A percentile compares a stretch with the other conserved stretches of the same genome.
Evolutionary conservation across 1,140 invertebrate genomes (phyloP).

Genomic region (Drosophila serrata): DNA sequence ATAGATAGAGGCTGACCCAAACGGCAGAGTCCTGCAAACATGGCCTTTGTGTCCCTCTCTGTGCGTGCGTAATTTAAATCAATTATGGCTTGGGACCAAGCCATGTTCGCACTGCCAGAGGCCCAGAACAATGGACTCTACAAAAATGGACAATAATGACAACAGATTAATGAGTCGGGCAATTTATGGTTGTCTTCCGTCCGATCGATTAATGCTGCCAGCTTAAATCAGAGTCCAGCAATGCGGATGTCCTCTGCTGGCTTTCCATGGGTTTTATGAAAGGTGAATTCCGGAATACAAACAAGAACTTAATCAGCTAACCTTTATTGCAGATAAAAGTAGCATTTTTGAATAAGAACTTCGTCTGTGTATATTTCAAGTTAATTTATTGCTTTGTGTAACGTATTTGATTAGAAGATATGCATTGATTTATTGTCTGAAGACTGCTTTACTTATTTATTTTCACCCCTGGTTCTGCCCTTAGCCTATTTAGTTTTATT

Average conservation of each 20-base stretch:
- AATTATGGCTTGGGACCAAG: constrained; percentile 62
- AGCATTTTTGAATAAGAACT: too few species aligned
- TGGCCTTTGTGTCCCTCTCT: constrained; percentile 29
- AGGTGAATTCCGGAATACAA: background rate
- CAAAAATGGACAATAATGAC: constrained; percentile 41
- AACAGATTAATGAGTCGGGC: constrained; percentile 37
- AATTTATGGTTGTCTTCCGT: constrained; percentile 39
- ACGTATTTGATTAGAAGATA: constrained; percentile 15
- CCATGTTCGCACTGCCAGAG: constrained; percentile 27
- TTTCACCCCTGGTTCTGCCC: too few species aligned
- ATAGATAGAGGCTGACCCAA: constrained; percentile 48
- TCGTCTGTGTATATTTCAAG: too few species aligned
- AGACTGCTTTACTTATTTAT: too few species aligned
- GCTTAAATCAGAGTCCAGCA: constrained; percentile 14
- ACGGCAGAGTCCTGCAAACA: constrained; percentile 35
- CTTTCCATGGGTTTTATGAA: too few species aligned
- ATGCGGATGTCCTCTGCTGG: background rate
- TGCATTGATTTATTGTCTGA: constrained; percentile 69
- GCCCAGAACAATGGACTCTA: constrained; percentile 16
- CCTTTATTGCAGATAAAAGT: background rate
- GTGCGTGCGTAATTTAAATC: constrained; percentile 69
- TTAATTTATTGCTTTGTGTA: too few species aligned
- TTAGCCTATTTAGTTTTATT: too few species aligned
- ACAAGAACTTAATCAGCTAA: background rate
- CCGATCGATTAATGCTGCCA: background rate